A percentile compares a stretch with the other conserved stretches of the same genome.
These are phyloP conservation scores for Mormyrus proboscirostris DNA, from an alignment of 2,797 vertebrate species.

Conservation along the genomic window DNA sequence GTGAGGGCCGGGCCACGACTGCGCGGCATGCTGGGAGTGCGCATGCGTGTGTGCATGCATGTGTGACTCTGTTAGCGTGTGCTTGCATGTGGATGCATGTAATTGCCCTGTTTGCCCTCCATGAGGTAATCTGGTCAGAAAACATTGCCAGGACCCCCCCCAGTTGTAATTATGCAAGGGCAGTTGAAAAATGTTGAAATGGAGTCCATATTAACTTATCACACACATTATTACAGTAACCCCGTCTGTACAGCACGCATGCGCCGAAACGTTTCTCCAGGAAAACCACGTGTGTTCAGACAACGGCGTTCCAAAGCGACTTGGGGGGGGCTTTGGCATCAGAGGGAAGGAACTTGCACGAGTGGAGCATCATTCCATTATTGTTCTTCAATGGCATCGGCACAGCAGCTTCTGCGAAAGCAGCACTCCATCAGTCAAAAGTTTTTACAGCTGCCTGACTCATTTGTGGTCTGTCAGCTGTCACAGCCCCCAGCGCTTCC, in stretches of 20 bases:
- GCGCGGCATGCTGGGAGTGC: constrained; percentile 35
- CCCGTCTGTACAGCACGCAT: constrained; percentile 46
- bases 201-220: constrained; percentile 49
- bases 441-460: constrained; percentile 39
- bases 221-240: constrained; percentile 39
- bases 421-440: constrained; percentile 10
- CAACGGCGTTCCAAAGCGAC: neutral
- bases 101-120: neutral
- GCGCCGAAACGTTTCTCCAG: constrained; percentile 27
- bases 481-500: constrained; percentile 41
- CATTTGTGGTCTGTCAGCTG: constrained; percentile 53
- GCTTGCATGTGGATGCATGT: constrained; percentile 33
- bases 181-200: constrained; percentile 51
- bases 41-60: neutral
- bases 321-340: neutral
- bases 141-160: constrained; percentile 25
- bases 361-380: neutral
- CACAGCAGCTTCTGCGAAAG: constrained; percentile 1
- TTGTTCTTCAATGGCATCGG: neutral
- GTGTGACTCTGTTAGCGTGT: neutral
- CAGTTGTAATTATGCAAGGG: constrained; percentile 52
- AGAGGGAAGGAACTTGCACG: neutral
- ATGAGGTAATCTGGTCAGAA: constrained; percentile 52
- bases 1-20: constrained; percentile 62
- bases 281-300: neutral